Evolutionary conservation across 2,888 invertebrate species (phyloP).

Genomic region (Sthenelais limicola): DNA sequence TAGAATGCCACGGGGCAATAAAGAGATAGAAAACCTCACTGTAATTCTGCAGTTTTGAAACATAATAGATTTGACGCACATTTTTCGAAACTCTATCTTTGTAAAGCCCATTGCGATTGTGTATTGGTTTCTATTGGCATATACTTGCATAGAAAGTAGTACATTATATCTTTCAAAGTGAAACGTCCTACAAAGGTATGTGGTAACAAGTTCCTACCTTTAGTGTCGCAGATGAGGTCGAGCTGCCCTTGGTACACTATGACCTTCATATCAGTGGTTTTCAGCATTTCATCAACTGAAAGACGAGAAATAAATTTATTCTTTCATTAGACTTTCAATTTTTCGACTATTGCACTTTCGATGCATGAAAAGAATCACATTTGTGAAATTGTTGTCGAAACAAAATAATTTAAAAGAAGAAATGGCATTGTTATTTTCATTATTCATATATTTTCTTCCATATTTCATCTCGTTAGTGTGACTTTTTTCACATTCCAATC

Average conservation of each 20-base stretch:
- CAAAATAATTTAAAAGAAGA: background rate
- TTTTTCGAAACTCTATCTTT: too few species aligned
- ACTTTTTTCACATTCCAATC: too few species aligned
- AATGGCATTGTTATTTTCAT: too few species aligned
- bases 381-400: background rate
- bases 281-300: conserved; percentile 50
- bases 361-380: background rate
- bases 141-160: background rate
- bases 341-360: background rate
- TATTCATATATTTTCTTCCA: too few species aligned
- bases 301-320: background rate
- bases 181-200: background rate
- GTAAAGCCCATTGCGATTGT: background rate
- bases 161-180: background rate
- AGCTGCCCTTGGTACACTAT: conserved; percentile 55
- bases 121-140: background rate
- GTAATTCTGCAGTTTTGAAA: too few species aligned
- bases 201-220: conserved; percentile 44
- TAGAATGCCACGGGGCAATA: too few species aligned
- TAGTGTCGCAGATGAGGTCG: conserved; percentile 54
- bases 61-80: too few species aligned
- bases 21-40: too few species aligned
- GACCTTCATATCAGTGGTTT: conserved; percentile 48
- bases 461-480: too few species aligned
- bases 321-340: background rate